These are phyloP conservation scores for Caenorhabditis sp. DNA, from an alignment of 2,888 invertebrate genomes.

Conservation along the genomic window DNA sequence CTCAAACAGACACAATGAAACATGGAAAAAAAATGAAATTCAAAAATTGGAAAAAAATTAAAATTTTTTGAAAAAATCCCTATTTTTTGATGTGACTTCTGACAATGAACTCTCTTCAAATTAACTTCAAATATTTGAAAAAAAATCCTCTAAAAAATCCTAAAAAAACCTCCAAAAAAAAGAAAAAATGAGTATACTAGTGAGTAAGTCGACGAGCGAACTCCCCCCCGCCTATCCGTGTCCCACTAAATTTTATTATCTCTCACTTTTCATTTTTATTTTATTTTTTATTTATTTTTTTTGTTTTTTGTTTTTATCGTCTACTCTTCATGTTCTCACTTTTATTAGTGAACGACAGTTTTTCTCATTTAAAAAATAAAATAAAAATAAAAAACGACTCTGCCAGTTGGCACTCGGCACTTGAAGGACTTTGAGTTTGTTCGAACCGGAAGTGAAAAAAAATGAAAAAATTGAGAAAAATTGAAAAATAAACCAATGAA, in stretches of 20 bases:
- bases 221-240: neutral
- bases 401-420: too few relatives aligned
- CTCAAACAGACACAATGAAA: too few relatives aligned
- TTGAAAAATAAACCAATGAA: neutral
- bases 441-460: constrained; percentile 14
- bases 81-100: too few relatives aligned
- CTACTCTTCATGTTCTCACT: neutral
- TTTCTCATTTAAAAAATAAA: too few relatives aligned
- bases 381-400: too few relatives aligned
- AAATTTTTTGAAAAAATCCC: too few relatives aligned
- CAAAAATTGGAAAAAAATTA: too few relatives aligned
- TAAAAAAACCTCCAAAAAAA: constrained; percentile 6
- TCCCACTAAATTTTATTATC: constrained; percentile 58
- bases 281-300: constrained; percentile 7
- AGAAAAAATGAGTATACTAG: constrained; percentile 16
- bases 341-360: too few relatives aligned
- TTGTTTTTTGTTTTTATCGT: constrained; percentile 4
- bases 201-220: neutral
- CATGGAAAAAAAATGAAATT: too few relatives aligned
- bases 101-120: too few relatives aligned
- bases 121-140: neutral
- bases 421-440: too few relatives aligned
- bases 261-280: constrained; percentile 45
- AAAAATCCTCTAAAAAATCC: too few relatives aligned
- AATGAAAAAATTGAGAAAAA: constrained; percentile 3